These are phyloP conservation scores for Choristoneura rosaceana DNA, from an alignment of 2,888 invertebrate genomes.

Conservation along the genomic window DNA sequence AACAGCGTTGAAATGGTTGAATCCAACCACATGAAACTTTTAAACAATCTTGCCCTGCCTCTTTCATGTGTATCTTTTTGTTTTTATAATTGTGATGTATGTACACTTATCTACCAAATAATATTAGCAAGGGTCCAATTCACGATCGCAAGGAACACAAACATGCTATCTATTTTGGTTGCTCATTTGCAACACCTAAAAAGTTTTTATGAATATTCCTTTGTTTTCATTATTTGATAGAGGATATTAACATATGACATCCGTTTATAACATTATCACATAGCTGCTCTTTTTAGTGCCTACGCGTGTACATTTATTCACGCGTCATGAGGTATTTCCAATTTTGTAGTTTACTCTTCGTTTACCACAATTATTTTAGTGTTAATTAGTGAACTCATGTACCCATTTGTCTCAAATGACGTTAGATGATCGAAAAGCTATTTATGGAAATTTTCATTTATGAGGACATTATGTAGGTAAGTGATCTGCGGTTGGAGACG, in stretches of 20 bases:
- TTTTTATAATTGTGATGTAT: too few relatives aligned
- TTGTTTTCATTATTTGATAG: background rate
- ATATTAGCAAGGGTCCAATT: too few relatives aligned
- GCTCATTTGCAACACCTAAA: background rate
- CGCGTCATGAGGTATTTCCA: conserved; percentile 25
- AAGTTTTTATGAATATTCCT: background rate
- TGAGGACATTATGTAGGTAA: too few relatives aligned
- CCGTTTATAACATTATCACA: conserved; percentile 33
- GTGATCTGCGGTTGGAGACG: background rate
- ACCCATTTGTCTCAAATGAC: background rate
- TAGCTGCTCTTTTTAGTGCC: conserved; percentile 14
- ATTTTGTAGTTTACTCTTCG: conserved; percentile 18
- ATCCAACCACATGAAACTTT: too few relatives aligned
- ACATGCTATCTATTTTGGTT: background rate
- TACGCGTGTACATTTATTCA: background rate
- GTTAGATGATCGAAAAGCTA: conserved; percentile 9
- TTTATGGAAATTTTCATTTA: conserved; percentile 7
- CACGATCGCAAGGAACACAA: too few relatives aligned
- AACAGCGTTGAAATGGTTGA: too few relatives aligned
- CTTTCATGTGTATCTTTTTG: too few relatives aligned
- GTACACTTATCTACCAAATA: too few relatives aligned
- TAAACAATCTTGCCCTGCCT: too few relatives aligned
- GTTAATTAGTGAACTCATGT: conserved; percentile 16
- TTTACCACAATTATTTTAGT: conserved; percentile 21
- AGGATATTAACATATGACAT: conserved; percentile 19